Conservation (phyloP, 2,113 vertebrate genomes). For the Brachyhypopomus occidentalis region DNA sequence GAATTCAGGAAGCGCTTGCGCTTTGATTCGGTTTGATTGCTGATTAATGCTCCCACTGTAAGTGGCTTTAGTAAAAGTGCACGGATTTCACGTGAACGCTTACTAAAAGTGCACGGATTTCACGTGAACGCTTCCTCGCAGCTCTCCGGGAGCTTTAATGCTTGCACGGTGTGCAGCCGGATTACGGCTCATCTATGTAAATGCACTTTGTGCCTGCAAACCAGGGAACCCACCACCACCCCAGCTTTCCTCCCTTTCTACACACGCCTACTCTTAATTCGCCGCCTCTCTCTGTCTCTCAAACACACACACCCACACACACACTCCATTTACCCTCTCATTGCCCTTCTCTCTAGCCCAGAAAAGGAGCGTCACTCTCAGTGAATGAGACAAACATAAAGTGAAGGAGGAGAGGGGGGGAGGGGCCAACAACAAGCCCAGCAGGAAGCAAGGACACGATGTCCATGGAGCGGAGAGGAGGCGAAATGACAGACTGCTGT, state of each 20-base stretch:
- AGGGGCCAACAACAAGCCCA: slow-evolving; percentile 85
- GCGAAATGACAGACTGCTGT: slow-evolving; percentile 97
- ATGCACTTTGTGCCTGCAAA: slow-evolving; percentile 10
- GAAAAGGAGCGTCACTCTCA: slow-evolving; percentile 32
- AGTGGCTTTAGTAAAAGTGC: background rate
- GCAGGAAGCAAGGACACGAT: slow-evolving; percentile 95
- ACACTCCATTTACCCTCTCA: slow-evolving; percentile 40
- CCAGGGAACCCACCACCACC: background rate
- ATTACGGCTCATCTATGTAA: slow-evolving; percentile 1
- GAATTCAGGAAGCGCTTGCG: slow-evolving; percentile 1
- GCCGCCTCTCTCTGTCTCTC: background rate
- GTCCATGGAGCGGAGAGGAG: slow-evolving; percentile 78
- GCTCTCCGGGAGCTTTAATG: slow-evolving; percentile 19
- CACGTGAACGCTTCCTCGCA: background rate
- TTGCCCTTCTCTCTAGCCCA: slow-evolving; percentile 40
- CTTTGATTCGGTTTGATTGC: slow-evolving; percentile 27
- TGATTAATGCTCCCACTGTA: slow-evolving; percentile 34
- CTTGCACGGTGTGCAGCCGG: background rate
- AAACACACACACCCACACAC: slow-evolving; percentile 26
- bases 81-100: slow-evolving; percentile 9
- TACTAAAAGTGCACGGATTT: background rate
- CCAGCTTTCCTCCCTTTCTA: background rate
- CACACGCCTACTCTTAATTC: background rate
- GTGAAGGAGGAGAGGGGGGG: slow-evolving; percentile 38
- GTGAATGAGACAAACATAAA: slow-evolving; percentile 57